Evolutionary conservation across 2,888 invertebrate species (phyloP), one percentile per base, ranked within the genome.

Genomic region (Meliscaeva auricollis): DNA sequence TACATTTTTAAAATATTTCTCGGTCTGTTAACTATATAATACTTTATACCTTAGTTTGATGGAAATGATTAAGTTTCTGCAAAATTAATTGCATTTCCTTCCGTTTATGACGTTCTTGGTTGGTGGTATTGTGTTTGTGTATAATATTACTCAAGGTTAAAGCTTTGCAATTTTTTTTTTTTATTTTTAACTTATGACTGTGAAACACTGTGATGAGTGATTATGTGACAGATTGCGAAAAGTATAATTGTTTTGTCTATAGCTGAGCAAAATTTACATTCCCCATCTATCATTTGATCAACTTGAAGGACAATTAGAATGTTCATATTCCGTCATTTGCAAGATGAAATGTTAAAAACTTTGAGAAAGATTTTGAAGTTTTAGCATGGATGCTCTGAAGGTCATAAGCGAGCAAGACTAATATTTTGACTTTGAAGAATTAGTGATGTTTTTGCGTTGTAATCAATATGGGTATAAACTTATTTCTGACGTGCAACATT

Each of bases 21-120:
- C 26, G 62, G 62, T 62, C 62, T 62, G 44, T 62, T 62, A 38
- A 56, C n/a, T n/a, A n/a, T 41, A 41, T 41, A 9, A 26, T 15
- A 17, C 9, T 38, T 38, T 38, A 32, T 58, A 20, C n/a, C 5
- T 58, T 2, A 17, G 38, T 32, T 5, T 15, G 26, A 38, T 4
- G 22, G 6, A 3, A 44, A 26, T 44, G 22, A 62, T 44, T 26
- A 62, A 62, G 26, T 44, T 62, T 62, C 9, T 44, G 26, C 62
- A 15, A 62, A 44, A 44, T 44, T 44, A 44, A 62, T 44, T 62
- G 15, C 62, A 44, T 44, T 62, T 62, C 26, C 44, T 26, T 41
- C 5, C 26, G n/a, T n/a, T 41, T 41, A 60, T 60, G 22, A 41
- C 22, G 41, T 60, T 60, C 22, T 60, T 38, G 26, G 26, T 9